Conservation (phyloP, 2,888 invertebrate species). For the Ophioninae sp. region DNA sequence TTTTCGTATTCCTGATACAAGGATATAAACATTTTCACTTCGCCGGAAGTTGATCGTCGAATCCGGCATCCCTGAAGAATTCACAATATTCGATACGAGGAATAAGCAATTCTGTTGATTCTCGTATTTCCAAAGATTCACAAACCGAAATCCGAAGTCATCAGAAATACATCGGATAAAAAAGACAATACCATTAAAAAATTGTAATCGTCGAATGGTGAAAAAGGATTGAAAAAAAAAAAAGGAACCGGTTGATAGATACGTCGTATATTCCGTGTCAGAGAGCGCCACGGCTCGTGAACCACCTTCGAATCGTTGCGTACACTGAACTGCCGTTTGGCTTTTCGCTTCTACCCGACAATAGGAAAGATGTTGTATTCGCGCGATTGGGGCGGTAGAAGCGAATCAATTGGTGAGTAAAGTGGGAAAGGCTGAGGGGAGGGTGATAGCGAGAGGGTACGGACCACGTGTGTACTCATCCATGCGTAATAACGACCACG, state of each 20-base stretch:
- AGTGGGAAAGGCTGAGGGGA: neutral
- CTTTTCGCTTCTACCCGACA: slow-evolving; percentile 73
- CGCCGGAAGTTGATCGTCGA: no score
- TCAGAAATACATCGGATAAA: neutral
- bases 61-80: no score
- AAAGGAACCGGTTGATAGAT: neutral
- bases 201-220: neutral
- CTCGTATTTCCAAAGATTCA: no score
- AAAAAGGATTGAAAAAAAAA: neutral
- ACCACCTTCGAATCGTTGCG: slow-evolving; percentile 67
- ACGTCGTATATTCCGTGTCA: slow-evolving; percentile 14
- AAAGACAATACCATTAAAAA: neutral
- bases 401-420: slow-evolving; percentile 66
- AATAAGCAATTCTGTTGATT: no score
- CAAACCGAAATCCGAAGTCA: no score
- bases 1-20: slow-evolving; percentile 76
- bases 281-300: neutral
- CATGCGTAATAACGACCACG: slow-evolving; percentile 77
- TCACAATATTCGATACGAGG: no score
- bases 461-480: slow-evolving; percentile 71
- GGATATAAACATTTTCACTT: slow-evolving; percentile 74
- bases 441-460: slow-evolving; percentile 43
- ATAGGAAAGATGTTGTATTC: slow-evolving; percentile 69
- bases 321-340: slow-evolving; percentile 67
- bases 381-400: slow-evolving; percentile 59